These are phyloP conservation scores for Diaphora mendica DNA, from an alignment of 2,888 invertebrate species.

Conservation along the genomic window DNA sequence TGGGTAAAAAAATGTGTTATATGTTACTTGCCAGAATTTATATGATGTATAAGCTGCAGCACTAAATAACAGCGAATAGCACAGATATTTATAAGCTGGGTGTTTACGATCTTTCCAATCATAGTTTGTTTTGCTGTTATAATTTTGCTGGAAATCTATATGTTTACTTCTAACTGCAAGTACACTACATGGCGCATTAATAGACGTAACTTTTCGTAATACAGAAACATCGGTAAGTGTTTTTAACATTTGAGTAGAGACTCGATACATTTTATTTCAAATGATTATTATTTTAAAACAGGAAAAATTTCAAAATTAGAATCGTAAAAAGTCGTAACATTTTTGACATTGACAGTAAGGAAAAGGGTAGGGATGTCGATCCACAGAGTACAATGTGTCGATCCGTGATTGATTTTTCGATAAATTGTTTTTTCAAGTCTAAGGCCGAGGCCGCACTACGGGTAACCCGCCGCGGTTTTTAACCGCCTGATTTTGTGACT, in stretches of 20 bases:
- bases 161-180: constrained; percentile 48
- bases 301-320: constrained; percentile 26
- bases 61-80: constrained; percentile 70
- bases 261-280: constrained; percentile 59
- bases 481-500: too few relatives aligned
- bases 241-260: constrained; percentile 62
- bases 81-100: constrained; percentile 64
- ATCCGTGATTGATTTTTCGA: too few relatives aligned
- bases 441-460: too few relatives aligned
- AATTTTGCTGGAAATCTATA: constrained; percentile 49
- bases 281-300: neutral
- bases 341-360: constrained; percentile 10
- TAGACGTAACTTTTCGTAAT: constrained; percentile 55
- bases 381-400: too few relatives aligned
- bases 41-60: constrained; percentile 71
- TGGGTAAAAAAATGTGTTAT: neutral
- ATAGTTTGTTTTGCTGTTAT: constrained; percentile 46
- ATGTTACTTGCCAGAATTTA: constrained; percentile 69
- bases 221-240: constrained; percentile 58
- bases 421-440: neutral
- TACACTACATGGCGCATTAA: constrained; percentile 51
- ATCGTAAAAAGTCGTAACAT: constrained; percentile 1
- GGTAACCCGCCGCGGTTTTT: too few relatives aligned
- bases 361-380: too few relatives aligned
- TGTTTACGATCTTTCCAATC: constrained; percentile 37